phyloP scores from a whole-genome alignment of 2,113 vertebrate genomes.

The Malurus alboscapulatus region DNA sequence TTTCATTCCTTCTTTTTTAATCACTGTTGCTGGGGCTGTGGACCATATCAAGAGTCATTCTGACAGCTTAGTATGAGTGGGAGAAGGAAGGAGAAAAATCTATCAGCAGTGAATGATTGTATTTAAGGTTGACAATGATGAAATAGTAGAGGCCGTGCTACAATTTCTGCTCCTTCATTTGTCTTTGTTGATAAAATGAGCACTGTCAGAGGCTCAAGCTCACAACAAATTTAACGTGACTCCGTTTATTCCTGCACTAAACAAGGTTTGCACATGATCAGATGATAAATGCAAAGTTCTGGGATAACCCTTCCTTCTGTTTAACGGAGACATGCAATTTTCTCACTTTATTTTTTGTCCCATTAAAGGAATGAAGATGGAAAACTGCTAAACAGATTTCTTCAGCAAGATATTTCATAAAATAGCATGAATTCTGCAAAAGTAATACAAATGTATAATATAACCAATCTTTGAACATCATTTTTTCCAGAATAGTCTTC shows the following conservation, averaged over 20 bases:
- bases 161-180: constrained; percentile 70
- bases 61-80: constrained; percentile 6
- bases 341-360: neutral
- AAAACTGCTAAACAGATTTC: neutral
- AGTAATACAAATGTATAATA: neutral
- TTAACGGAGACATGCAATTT: neutral
- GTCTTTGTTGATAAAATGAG: constrained; percentile 72
- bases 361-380: neutral
- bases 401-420: neutral
- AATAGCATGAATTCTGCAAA: neutral
- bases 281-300: constrained; percentile 42
- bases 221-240: constrained; percentile 64
- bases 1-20: neutral
- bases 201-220: constrained; percentile 64
- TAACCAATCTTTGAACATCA: neutral
- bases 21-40: neutral
- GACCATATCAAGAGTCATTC: neutral
- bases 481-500: neutral
- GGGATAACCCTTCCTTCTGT: neutral
- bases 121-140: constrained; percentile 66
- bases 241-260: constrained; percentile 60
- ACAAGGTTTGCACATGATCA: constrained; percentile 37
- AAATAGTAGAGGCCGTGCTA: constrained; percentile 20
- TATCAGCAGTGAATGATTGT: constrained; percentile 62
- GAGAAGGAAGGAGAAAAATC: constrained; percentile 18